Evolutionary conservation across 2,888 invertebrate species (phyloP), one percentile per base, ranked within the genome.

Genomic region (Cryptus armator): DNA sequence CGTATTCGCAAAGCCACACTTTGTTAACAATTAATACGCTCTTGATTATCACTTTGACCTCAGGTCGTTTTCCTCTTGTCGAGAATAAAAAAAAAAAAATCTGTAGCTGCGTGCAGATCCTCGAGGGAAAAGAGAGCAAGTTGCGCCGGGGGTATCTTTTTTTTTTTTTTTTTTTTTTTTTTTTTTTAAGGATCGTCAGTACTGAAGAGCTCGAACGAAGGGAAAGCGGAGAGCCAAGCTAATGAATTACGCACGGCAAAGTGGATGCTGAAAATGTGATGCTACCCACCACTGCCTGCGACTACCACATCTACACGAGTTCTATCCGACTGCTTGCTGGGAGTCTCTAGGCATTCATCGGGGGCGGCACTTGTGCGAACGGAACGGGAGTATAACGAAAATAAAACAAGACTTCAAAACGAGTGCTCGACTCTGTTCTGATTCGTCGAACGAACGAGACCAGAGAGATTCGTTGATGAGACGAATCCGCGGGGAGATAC

Each of bases 391-490:
- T 29, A 56, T 44, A 72, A 72, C 59, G 56, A 44, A 59, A 56
- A 59, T 56, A 29, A 56, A 72, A 72, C 43, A 56, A 14, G 9
- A 59, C 43, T 24, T 24, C 24, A 56, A 91, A 90, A 92, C 89
- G 89, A 90, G 19, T 24, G 56, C 56, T 90, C 89, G 88, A 86
- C 89, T 88, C 88, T 90, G 90, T 92, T 92, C 92, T 91, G 91
- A 92, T 92, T 92, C 91, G 88, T 88, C 90, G 89, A 87, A 88
- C 87, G 89, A 89, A 89, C 87, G 83, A 84, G 78, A 70, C 83
- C 76, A 51, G 62, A 64, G 46, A 62, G 75, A 64, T 32, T 75
- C 19, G 19, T 46, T 64, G 75, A 75, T 75, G 75, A 75, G 64
- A 9, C 3, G 2, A 12, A 56, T 24, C 56, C 12, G 14, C 2